Evolutionary conservation across 2,888 invertebrate genomes (phyloP).

Genomic region (Andrena bicolor): DNA sequence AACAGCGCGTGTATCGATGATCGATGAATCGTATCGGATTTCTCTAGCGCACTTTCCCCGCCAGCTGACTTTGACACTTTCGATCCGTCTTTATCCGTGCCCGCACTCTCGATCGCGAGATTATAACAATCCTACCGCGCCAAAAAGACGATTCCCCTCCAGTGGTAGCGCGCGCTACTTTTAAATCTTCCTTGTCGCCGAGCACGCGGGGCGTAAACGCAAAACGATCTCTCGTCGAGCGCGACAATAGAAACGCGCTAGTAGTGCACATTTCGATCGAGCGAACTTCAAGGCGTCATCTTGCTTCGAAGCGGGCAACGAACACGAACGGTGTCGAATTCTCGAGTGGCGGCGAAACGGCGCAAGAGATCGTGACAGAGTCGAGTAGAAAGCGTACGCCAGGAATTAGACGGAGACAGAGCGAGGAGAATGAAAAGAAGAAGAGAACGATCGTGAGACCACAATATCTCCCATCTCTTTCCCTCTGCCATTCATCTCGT

Average conservation of each 20-base stretch:
- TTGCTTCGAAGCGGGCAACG: constrained; percentile 19
- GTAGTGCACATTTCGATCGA: constrained; percentile 48
- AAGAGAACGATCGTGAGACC: constrained; percentile 46
- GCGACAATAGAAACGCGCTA: constrained; percentile 55
- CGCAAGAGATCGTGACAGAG: constrained; percentile 37
- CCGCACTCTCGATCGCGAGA: constrained; percentile 19
- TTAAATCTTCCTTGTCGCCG: constrained; percentile 56
- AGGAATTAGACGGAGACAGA: constrained; percentile 4
- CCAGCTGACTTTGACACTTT: constrained; percentile 54
- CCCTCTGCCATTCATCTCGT: constrained; percentile 10
- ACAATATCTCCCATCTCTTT: constrained; percentile 44
- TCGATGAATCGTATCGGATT: constrained; percentile 55
- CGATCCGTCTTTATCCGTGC: constrained; percentile 46
- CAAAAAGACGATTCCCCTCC: constrained; percentile 26
- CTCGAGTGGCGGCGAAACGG: constrained; percentile 17
- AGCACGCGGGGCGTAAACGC: constrained; percentile 51
- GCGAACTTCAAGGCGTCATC: constrained; percentile 28
- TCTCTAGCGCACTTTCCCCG: constrained; percentile 29
- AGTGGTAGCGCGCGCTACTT: constrained; percentile 8
- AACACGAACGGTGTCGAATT: constrained; percentile 12
- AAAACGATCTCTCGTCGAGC: constrained; percentile 21
- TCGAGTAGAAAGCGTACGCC: constrained; percentile 32
- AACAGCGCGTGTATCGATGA: constrained; percentile 32
- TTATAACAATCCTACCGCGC: constrained; percentile 47
- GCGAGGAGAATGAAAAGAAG: constrained; percentile 22